These are phyloP conservation scores for Nomada ferruginata DNA, from an alignment of 2,888 invertebrate genomes.

Conservation along the genomic window DNA sequence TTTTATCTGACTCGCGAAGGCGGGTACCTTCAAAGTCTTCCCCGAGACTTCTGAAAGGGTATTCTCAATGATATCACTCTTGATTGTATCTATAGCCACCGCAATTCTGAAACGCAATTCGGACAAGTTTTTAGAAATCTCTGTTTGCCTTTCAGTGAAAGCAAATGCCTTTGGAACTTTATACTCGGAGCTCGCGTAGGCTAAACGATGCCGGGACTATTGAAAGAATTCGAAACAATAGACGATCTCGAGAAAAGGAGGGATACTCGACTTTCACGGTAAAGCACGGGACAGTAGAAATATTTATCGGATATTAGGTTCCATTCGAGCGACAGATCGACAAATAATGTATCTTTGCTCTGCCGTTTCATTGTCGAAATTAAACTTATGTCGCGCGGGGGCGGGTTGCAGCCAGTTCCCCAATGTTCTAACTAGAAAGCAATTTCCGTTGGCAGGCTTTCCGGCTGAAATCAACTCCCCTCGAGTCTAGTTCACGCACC, in stretches of 20 bases:
- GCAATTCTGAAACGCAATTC: neutral
- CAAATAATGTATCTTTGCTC: neutral
- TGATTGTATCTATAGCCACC: conserved; percentile 6
- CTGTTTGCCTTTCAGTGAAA: neutral
- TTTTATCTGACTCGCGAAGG: conserved; percentile 29
- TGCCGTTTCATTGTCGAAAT: conserved; percentile 1
- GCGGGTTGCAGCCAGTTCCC: conserved; percentile 17
- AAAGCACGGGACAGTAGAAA: neutral
- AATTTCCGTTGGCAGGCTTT: conserved; percentile 36
- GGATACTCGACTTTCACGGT: neutral
- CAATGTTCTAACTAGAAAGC: conserved; percentile 28
- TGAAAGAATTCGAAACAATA: neutral
- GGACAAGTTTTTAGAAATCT: conserved; percentile 2
- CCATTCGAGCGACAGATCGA: neutral
- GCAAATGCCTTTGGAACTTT: neutral
- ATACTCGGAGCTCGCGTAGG: neutral
- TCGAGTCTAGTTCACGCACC: neutral
- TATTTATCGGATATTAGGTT: neutral
- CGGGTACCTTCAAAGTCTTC: conserved; percentile 34
- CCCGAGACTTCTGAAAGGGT: neutral
- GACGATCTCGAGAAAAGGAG: neutral
- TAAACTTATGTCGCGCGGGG: conserved; percentile 12
- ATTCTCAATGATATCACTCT: neutral
- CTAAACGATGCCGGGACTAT: neutral
- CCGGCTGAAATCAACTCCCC: conserved; percentile 23